Evolutionary conservation across 2,113 vertebrate genomes (phyloP), one percentile per base, ranked within the genome.

Genomic region (Jacana jacana): DNA sequence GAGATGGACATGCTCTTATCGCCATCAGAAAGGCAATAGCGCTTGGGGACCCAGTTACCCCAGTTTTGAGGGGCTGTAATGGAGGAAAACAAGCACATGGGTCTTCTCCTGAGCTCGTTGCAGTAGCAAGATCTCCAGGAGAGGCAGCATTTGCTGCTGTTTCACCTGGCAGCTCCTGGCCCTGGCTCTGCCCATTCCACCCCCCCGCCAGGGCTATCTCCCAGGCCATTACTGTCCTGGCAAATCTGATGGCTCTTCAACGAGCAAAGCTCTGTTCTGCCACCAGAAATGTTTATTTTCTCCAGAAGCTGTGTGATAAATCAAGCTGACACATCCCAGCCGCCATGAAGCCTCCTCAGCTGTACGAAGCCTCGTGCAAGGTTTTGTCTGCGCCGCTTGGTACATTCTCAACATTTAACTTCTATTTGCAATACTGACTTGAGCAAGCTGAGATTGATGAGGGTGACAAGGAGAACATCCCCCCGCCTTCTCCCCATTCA

Each of bases 251-350:
- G 71, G 89, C 77, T 96, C 81, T 18, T 86, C 78, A 31, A 28
- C 4, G 70, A 88, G 88, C 40, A 86, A 57, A 69, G 87, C 93
- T 94, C 79, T 46, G 40, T 8, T 33, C 39, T 93, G 83, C 94
- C 91, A 88, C 81, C 94, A 60, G 81, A 70, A 64, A 0, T 73
- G 94, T 92, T 94, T 71, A 37, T 95, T 97, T 93, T 78, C 93
- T 68, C 35, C 79, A 52, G 75, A 2, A 81, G 81, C 84, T 13
- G 46, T 35, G 79, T 66, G 94, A 97, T 97, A 83, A 93, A 97
- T 97, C 94, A 97, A 28, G 44, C 93, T 97, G 97, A 94, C 97
- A 93, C 66, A 13, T 49, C 69, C 49, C 4, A 81, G 81, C 60
- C 16, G 3, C 86, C 49, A 55, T 8, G 25, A 46, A 89, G 73